Base-by-base conservation (phyloP, 1,140 invertebrate species). In the Polyergus mexicanus region DNA sequence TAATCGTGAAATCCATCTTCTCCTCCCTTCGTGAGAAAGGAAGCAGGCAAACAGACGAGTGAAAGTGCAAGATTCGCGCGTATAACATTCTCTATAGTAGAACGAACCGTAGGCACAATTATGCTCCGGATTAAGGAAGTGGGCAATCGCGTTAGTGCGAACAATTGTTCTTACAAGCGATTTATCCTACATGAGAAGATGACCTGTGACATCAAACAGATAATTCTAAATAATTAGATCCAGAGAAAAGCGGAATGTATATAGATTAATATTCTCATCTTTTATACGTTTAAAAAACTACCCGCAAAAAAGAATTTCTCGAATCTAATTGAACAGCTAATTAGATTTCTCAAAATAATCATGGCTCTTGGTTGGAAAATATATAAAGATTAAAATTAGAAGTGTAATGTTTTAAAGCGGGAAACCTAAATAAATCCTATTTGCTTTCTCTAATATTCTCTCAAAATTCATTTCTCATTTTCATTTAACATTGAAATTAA, bases 1-100 rank as follows among this genome's bases (percentile, higher is more conserved):
- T 84, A 84, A 84, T 84, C 83, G 25, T 32, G 58, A 84, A 65
- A 84, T 84, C 60, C 74, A 75, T 84, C 83, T 84, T 84, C 83
- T 65, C 72, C 35, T 38, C n/a, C 72, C 41, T 41, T 2, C 16
- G 51, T 8, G 54, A 32, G 35, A 60, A 81, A 81, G 78, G 66
- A 81, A 83, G 13, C 68, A 38, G 38, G 38, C 83, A 75, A 77
- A 84, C 71, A 78, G 81, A 63, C 74, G 58, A 84, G 74, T 75
- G 74, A 84, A 84, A 84, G 71, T 80, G 83, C 71, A 80, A 84
- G 22, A 84, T 77, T 51, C 74, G 83, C 58, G 81, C 58, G 35
- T 44, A 41, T 44, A n/a, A 56, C 25, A 62, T 65, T 76, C 63
- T 78, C 74, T 66, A 6, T 3, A n/a, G 51, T 41, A 60, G 25